These are phyloP conservation scores for Gopherus flavomarginatus DNA, from an alignment of 2,113 vertebrate genomes.

Conservation along the genomic window DNA sequence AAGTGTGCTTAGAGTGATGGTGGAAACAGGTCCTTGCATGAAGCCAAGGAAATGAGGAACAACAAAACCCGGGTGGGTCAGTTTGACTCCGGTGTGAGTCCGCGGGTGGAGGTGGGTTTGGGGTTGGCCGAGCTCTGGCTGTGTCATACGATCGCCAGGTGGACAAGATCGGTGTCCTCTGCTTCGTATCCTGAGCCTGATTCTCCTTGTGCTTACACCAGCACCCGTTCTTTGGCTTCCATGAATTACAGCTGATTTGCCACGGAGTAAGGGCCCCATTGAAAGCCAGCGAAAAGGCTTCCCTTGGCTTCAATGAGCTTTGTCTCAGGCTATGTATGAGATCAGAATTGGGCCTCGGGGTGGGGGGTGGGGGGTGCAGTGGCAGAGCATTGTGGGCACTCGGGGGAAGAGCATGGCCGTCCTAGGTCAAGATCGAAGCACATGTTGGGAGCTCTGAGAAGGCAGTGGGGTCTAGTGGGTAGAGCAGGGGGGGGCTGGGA, in stretches of 20 bases:
- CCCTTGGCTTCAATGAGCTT: no score
- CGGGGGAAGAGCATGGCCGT: neutral
- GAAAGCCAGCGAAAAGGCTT: neutral
- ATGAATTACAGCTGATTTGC: neutral
- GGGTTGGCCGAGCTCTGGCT: no score
- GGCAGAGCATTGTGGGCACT: neutral
- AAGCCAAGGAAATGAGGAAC: neutral
- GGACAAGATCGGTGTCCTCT: neutral
- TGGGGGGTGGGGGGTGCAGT: accelerated
- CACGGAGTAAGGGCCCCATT: neutral
- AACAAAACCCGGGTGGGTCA: neutral
- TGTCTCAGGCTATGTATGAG: neutral
- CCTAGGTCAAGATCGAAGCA: neutral
- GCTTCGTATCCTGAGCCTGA: neutral
- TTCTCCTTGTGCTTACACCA: neutral
- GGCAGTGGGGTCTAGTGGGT: neutral
- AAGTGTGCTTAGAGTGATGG: neutral
- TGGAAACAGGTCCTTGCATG: neutral
- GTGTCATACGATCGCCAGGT: no score
- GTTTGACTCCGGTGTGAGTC: neutral
- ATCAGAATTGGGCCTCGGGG: neutral
- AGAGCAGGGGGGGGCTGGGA: neutral
- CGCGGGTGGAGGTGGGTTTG: no score
- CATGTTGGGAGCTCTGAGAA: neutral
- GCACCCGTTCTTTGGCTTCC: neutral